phyloP scores from a whole-genome alignment of 1,140 invertebrate genomes.

The Magallana gigas region DNA sequence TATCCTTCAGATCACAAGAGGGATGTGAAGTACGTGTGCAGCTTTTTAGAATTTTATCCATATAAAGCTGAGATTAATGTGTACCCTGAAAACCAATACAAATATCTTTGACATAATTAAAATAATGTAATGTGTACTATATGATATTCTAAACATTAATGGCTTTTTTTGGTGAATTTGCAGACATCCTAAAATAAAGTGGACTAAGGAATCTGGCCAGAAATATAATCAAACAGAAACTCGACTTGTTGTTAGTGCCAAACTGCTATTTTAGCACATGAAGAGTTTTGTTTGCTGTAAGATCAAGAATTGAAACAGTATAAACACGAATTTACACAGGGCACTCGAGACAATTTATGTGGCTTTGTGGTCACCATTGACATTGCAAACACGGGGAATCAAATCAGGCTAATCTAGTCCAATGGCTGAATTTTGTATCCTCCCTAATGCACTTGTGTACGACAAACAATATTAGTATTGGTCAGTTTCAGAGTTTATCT shows the following conservation, averaged over 20 bases:
- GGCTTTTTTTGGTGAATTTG: too few species aligned
- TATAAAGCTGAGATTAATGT: too few species aligned
- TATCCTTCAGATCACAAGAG: too few species aligned
- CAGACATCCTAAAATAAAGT: neutral
- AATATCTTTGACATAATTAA: neutral
- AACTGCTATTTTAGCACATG: neutral
- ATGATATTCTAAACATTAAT: too few species aligned
- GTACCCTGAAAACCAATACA: neutral
- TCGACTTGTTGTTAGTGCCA: neutral
- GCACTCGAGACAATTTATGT: neutral
- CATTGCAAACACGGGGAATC: neutral
- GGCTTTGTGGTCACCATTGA: constrained; percentile 8
- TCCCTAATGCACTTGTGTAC: constrained; percentile 30
- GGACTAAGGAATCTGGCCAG: neutral
- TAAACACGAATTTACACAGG: neutral
- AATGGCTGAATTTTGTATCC: neutral
- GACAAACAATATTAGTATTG: neutral
- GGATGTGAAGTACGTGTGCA: too few species aligned
- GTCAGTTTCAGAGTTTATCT: constrained; percentile 6
- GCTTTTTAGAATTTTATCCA: too few species aligned
- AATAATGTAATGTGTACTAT: neutral
- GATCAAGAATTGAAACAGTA: constrained; percentile 15
- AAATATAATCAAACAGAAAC: neutral
- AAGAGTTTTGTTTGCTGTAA: neutral
- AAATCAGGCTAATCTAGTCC: neutral